These are phyloP conservation scores for Erythrocercus mccallii DNA, from an alignment of 2,113 vertebrate species.

Conservation along the genomic window DNA sequence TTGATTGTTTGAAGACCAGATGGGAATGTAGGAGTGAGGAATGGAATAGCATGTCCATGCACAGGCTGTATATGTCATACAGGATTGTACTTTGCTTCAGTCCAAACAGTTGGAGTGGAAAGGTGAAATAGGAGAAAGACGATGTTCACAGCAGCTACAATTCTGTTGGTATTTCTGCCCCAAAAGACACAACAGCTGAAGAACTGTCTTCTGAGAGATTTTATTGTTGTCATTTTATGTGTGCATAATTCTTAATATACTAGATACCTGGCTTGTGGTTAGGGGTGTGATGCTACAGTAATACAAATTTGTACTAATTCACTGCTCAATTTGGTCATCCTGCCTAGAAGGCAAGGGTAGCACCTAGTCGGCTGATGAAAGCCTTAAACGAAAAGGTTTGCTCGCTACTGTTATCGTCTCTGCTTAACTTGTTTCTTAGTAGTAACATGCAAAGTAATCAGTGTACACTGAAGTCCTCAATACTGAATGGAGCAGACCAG, in stretches of 20 bases:
- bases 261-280: neutral
- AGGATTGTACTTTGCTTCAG: neutral
- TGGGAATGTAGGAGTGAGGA: neutral
- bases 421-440: neutral
- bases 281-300: neutral
- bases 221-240: neutral
- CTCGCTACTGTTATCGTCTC: neutral
- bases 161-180: neutral
- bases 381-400: neutral
- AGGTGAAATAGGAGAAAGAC: neutral
- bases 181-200: neutral
- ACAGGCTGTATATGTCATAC: neutral
- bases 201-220: neutral
- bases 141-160: neutral
- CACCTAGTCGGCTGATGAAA: neutral
- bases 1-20: neutral
- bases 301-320: neutral
- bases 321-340: neutral
- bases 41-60: neutral
- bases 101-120: neutral
- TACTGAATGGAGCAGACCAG: neutral
- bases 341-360: neutral
- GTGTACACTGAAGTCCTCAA: neutral
- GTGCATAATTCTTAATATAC: neutral
- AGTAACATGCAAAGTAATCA: neutral